Conservation (phyloP, 2,113 vertebrate species). For the Pygoscelis adeliae region DNA sequence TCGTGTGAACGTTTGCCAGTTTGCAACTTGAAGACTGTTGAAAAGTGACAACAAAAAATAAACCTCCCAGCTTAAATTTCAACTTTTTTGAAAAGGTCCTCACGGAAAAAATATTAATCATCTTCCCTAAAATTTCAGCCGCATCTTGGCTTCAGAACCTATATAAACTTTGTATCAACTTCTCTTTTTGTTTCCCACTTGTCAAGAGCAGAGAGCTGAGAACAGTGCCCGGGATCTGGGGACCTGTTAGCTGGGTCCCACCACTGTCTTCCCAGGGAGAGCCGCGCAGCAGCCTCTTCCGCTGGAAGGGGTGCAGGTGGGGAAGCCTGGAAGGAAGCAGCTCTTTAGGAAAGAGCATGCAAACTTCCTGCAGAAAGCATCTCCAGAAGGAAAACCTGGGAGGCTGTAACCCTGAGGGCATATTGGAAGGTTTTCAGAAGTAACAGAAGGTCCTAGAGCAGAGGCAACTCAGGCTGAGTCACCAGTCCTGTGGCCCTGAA, state of each 20-base stretch:
- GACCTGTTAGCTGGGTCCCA: background rate
- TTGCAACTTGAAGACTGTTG: background rate
- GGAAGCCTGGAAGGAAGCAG: background rate
- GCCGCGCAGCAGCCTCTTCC: background rate
- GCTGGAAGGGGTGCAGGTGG: background rate
- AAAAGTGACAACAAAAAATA: background rate
- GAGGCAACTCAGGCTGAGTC: background rate
- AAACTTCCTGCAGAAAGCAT: background rate
- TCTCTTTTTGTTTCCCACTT: background rate
- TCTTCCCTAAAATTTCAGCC: background rate
- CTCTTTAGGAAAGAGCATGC: background rate
- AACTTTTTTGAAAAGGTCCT: background rate
- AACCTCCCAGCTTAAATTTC: background rate
- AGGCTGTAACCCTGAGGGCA: background rate
- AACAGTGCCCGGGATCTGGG: background rate
- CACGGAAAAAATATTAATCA: background rate
- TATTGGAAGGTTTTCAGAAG: background rate
- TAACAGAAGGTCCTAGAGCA: background rate
- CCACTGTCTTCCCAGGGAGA: accelerated
- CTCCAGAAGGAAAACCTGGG: background rate
- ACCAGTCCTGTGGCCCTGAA: background rate
- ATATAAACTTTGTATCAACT: background rate
- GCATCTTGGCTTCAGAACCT: background rate
- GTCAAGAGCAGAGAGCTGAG: background rate
- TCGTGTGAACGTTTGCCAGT: background rate